Base-by-base conservation (phyloP, 1,140 invertebrate species). In the Atta cephalotes region DNA sequence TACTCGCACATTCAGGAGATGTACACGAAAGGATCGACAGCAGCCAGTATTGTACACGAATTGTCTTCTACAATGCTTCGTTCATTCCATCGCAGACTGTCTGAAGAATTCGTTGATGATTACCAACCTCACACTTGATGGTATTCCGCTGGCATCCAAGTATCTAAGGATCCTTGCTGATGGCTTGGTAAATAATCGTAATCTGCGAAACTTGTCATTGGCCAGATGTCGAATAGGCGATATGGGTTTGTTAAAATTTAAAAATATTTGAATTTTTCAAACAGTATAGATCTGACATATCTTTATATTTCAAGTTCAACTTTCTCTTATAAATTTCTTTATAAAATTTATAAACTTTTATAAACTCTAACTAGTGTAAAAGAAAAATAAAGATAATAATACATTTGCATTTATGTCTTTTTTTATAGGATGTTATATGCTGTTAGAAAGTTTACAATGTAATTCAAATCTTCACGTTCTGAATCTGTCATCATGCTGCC, bases 21-120 rank as follows among this genome's bases (percentile, higher is more conserved):
- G 49, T 71, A 35, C 78, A 60, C 65, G 78, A 35, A 86, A 63
- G 35, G 62, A 71, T 18, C 56, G 10, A 81, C 18, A 18, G 6
- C 60, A 77, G 16, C 91, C 92, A n/a, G 56, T 90, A 14, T 45
- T 92, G 0, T 92, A 89, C 45, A 92, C 91, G 18, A 90, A 90
- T 81, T 89, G 84, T 80, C 68, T 92, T 21, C 65, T 92, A 62
- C 91, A 89, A 9, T 91, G 86, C 18, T 85, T 92, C 25, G 77
- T 90, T 14, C 87, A 91, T n/a, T 77, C 91, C 5, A n/a, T 92
- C 5, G 90, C 89, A 7, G 68, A 81, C 39, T 92, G 60, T 53
- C 2, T 76, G 56, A 87, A 72, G 66, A 78, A 86, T 3, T 90
- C 90, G 0, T 18, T 62, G 14, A 68, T 85, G 58, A 60, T 92